Conservation (phyloP, 2,888 invertebrate species). For the Tetragonula carbonaria region DNA sequence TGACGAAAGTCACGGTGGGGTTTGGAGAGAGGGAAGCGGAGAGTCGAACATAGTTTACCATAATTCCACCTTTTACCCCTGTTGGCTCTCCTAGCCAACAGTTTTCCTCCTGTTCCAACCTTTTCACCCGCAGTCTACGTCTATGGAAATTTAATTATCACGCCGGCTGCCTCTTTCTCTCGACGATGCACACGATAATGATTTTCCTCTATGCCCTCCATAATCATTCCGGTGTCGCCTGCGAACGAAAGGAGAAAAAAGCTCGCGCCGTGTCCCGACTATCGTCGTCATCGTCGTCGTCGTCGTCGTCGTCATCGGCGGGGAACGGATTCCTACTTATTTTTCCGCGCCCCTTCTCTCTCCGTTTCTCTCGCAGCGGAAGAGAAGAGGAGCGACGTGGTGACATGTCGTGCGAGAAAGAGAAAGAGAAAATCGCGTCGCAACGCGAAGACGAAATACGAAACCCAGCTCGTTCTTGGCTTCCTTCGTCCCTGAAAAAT, state of each 20-base stretch:
- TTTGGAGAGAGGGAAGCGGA: too few relatives aligned
- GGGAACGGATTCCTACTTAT: constrained; percentile 22
- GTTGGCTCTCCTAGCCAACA: constrained; percentile 17
- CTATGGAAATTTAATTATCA: constrained; percentile 79
- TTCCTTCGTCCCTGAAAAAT: constrained; percentile 68
- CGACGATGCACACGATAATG: constrained; percentile 66
- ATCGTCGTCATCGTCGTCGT: neutral
- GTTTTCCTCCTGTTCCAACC: constrained; percentile 30
- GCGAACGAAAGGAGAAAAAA: neutral
- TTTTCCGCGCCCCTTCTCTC: neutral
- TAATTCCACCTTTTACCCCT: constrained; percentile 49
- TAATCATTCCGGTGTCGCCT: constrained; percentile 49
- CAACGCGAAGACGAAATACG: constrained; percentile 50
- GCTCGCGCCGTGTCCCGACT: neutral
- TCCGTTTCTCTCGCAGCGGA: neutral
- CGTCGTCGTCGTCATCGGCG: neutral
- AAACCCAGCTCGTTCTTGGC: constrained; percentile 57
- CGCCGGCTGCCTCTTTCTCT: constrained; percentile 61
- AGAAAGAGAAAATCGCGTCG: neutral
- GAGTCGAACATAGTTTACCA: constrained; percentile 51
- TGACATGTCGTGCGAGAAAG: too few relatives aligned
- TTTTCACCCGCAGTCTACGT: constrained; percentile 61
- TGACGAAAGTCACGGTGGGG: constrained; percentile 47
- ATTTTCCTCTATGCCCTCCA: constrained; percentile 58
- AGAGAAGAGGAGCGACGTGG: too few relatives aligned